These are phyloP conservation scores for Rhineura floridana DNA, from an alignment of 2,113 vertebrate genomes.

Conservation along the genomic window DNA sequence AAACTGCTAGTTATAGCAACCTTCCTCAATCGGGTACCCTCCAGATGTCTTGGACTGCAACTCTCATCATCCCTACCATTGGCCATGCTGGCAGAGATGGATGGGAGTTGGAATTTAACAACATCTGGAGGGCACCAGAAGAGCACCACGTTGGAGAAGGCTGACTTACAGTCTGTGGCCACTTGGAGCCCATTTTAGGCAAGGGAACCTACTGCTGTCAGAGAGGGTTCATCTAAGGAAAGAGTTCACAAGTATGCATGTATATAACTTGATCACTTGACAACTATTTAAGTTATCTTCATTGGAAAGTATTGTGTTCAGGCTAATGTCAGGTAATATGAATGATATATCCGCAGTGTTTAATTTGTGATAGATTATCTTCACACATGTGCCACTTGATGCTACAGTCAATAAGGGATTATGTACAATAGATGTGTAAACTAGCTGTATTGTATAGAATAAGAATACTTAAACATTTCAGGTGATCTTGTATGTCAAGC, in stretches of 20 bases:
- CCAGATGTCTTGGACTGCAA: no score
- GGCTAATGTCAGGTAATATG: not conserved
- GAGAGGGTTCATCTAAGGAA: not conserved
- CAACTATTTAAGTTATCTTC: not conserved
- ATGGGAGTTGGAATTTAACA: no score
- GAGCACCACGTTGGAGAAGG: not conserved
- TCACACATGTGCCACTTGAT: not conserved
- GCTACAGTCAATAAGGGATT: not conserved
- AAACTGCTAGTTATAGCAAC: no score
- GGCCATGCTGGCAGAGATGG: no score
- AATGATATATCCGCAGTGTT: not conserved
- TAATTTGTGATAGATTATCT: not conserved
- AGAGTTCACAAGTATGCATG: not conserved
- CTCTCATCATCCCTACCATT: no score
- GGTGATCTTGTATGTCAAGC: not conserved
- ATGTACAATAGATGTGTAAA: not conserved
- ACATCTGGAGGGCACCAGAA: not conserved
- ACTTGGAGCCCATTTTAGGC: not conserved
- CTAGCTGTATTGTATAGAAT: not conserved
- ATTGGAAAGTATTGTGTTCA: not conserved
- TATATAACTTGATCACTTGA: not conserved
- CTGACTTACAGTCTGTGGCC: not conserved
- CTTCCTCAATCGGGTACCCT: no score
- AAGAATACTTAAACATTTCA: conserved; percentile 5
- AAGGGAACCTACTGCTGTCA: not conserved